phyloP scores from a whole-genome alignment of 2,113 vertebrate species.

The Tricholaema leucomelas region DNA sequence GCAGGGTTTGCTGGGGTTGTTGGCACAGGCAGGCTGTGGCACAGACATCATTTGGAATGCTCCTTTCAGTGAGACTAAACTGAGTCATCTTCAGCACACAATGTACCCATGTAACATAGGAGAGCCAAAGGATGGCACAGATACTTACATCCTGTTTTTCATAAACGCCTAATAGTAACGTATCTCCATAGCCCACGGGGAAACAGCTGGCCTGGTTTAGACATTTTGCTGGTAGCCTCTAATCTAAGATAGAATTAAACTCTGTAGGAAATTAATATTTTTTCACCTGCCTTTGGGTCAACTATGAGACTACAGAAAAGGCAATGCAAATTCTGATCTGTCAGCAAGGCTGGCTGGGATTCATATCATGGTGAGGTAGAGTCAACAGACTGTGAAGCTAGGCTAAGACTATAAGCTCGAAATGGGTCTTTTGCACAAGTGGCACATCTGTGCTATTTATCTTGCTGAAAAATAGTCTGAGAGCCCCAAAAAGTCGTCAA shows the following conservation, averaged over 20 bases:
- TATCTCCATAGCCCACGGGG: neutral
- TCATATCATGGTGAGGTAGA: no score
- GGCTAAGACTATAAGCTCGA: no score
- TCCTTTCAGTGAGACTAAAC: neutral
- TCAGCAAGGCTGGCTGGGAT: no score
- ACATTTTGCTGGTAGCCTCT: neutral
- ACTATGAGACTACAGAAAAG: no score
- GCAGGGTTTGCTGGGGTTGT: neutral
- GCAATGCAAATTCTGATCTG: no score
- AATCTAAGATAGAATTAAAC: neutral
- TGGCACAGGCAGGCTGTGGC: neutral
- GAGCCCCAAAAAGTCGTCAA: neutral
- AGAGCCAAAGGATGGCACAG: neutral
- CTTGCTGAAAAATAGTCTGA: neutral
- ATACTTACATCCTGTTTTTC: neutral
- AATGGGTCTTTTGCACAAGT: neutral
- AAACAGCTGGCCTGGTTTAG: neutral
- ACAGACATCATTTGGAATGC: fast-evolving
- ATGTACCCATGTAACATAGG: fast-evolving
- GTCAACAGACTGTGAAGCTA: no score
- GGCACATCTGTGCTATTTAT: neutral
- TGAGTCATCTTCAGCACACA: neutral
- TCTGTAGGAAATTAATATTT: neutral
- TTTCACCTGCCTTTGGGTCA: neutral
- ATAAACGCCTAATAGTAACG: neutral